Percentiles rank a stretch among this genome's conserved stretches.
Conservation (phyloP, 1,140 invertebrate species). For the Gryon sp. region DNA sequence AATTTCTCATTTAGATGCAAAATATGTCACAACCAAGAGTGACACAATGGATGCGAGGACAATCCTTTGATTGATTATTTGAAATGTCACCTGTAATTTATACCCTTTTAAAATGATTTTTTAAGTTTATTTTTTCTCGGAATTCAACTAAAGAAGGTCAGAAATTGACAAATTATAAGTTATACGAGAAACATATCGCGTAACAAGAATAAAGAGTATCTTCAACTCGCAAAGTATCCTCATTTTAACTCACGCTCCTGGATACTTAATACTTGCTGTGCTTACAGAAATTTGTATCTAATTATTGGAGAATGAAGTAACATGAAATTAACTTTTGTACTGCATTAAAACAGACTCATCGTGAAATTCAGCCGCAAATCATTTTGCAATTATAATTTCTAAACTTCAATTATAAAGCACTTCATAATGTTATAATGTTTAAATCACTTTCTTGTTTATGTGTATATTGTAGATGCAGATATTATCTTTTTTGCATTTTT, state of each 20-base stretch:
- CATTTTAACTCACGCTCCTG: conserved; percentile 4
- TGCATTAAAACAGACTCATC: too few relatives aligned
- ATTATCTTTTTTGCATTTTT: neutral
- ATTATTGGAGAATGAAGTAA: conserved; percentile 16
- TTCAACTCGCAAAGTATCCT: conserved; percentile 3
- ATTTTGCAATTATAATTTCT: neutral
- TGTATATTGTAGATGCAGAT: neutral
- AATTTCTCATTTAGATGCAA: too few relatives aligned
- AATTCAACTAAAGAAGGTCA: conserved; percentile 33
- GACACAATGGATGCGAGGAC: neutral
- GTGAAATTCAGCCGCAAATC: too few relatives aligned
- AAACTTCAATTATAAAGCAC: too few relatives aligned
- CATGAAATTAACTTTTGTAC: neutral
- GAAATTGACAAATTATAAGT: conserved; percentile 40
- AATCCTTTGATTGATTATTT: conserved; percentile 24
- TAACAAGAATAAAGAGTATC: conserved; percentile 13
- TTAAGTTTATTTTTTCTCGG: neutral
- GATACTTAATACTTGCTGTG: conserved; percentile 12
- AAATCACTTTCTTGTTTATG: too few relatives aligned
- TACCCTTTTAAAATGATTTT: neutral
- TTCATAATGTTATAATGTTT: too few relatives aligned
- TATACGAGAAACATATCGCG: conserved; percentile 1
- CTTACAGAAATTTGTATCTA: conserved; percentile 10
- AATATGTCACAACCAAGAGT: too few relatives aligned
- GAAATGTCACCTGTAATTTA: conserved; percentile 15